Evolutionary conservation across 2,797 vertebrate species (phyloP), one percentile per base, ranked within the genome.

Genomic region (Synanceia verrucosa): DNA sequence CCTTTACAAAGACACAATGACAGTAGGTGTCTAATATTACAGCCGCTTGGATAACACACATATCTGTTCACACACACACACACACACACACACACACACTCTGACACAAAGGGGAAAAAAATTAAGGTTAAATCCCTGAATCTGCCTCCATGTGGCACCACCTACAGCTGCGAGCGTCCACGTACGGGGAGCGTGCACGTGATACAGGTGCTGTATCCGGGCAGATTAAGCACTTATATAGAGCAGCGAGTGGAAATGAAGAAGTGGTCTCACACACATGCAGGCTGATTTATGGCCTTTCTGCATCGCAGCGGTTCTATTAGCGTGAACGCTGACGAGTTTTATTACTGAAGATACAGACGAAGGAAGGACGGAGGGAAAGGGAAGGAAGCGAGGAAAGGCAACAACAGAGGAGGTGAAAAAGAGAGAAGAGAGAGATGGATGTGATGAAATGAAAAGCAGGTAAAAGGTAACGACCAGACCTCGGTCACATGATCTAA

Each of bases 201-300:
- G 34, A 47, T 57, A 51, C 69, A 85, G 75, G 79, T 84, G 18
- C 82, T 91, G 89, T 91, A 82, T 89, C 89, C 63, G 43, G 86
- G 89, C 88, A 91, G 88, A 88, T 65, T 82, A 69, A 67, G 59
- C 76, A 51, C 59, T 77, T 73, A 44, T 79, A 81, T 85, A 78
- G 70, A 68, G 55, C 24, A 56, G 55, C 12, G n/a, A n/a, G n/a
- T n/a, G n/a, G n/a, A n/a, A n/a, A n/a, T n/a, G n/a, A n/a, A n/a
- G n/a, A n/a, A n/a, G n/a, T 18, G 37, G 47, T 68, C 43, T 64
- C 33, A 50, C 41, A 52, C 62, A 66, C 37, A 43, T 39, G 29
- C 61, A 47, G 31, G 65, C 69, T 84, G 85, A 88, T 87, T 87
- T 80, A 88, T 87, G 69, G 67, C 47, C 78, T 52, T 59, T 44